phyloP scores from a whole-genome alignment of 2,888 invertebrate species.

The Pammene aurita region DNA sequence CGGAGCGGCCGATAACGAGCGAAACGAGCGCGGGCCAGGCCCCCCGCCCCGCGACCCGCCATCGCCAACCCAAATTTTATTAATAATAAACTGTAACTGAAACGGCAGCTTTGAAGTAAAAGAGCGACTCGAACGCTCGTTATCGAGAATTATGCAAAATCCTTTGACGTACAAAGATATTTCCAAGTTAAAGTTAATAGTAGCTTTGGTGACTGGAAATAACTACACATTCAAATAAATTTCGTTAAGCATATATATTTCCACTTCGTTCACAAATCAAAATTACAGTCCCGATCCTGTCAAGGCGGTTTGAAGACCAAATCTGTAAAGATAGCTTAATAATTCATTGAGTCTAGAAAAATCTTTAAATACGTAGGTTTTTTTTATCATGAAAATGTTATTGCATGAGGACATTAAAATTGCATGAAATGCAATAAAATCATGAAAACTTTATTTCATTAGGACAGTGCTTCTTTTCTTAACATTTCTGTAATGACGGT shows the following conservation, averaged over 20 bases:
- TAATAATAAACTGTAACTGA: constrained; percentile 83
- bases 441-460: no score
- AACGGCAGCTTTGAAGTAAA: constrained; percentile 79
- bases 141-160: constrained; percentile 79
- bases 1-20: constrained; percentile 62
- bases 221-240: constrained; percentile 38
- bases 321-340: not conserved
- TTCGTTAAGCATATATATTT: constrained; percentile 18
- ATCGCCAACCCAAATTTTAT: constrained; percentile 79
- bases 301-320: no score
- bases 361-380: no score
- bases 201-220: constrained; percentile 36
- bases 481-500: no score
- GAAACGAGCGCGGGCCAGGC: constrained; percentile 58
- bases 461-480: no score
- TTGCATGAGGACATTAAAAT: no score
- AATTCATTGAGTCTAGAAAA: not conserved
- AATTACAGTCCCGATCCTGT: not conserved
- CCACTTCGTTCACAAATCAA: constrained; percentile 5
- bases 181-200: constrained; percentile 50
- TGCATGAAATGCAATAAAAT: no score
- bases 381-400: no score
- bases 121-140: constrained; percentile 78
- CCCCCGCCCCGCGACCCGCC: constrained; percentile 63
- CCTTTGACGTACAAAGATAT: constrained; percentile 74